Evolutionary conservation across 2,113 vertebrate genomes (phyloP).

Genomic region (Malurus elegans): DNA sequence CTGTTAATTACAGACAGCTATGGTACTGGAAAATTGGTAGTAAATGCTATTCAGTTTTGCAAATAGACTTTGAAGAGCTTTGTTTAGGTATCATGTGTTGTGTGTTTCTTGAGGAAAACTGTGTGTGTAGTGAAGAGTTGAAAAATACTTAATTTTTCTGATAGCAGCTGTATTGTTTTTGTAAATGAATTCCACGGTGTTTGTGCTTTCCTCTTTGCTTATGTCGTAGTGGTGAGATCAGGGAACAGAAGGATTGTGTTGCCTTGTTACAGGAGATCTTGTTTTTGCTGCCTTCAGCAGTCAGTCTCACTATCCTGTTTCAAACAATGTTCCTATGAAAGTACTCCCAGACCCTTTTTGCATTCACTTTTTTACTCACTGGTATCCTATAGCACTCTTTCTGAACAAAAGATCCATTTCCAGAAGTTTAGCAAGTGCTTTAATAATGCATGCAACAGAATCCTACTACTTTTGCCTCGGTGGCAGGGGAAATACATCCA

Average conservation of each 20-base stretch:
- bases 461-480: conserved; percentile 13
- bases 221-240: conserved; percentile 39
- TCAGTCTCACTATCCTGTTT: conserved; percentile 49
- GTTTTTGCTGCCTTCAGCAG: conserved; percentile 31
- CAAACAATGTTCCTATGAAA: conserved; percentile 52
- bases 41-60: background rate
- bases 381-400: conserved; percentile 47
- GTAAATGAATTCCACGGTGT: background rate
- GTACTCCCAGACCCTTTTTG: conserved; percentile 24
- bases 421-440: conserved; percentile 47
- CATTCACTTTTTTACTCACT: conserved; percentile 7
- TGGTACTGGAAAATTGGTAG: background rate
- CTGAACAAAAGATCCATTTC: conserved; percentile 58
- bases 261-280: conserved; percentile 50
- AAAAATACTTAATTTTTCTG: background rate
- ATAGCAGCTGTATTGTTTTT: background rate
- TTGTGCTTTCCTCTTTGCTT: conserved; percentile 20
- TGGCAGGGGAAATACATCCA: conserved; percentile 20
- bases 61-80: background rate
- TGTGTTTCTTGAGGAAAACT: background rate
- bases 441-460: conserved; percentile 58
- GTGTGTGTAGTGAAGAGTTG: background rate
- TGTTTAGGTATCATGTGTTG: background rate
- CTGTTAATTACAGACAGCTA: background rate
- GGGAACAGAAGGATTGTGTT: conserved; percentile 55